phyloP scores from a whole-genome alignment of 2,797 vertebrate species.

The Allobates femoralis region DNA sequence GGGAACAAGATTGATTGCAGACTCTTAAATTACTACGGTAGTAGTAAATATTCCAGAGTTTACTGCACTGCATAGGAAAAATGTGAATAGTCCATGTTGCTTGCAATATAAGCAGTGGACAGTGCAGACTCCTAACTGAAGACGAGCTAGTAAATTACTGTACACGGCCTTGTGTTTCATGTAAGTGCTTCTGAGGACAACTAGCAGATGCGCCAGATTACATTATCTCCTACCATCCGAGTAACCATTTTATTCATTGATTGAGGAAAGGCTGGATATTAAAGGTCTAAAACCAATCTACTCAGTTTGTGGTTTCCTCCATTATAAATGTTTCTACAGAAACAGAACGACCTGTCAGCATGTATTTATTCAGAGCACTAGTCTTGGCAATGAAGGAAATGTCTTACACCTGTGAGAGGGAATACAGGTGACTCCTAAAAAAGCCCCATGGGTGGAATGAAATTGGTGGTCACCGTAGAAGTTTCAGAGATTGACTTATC shows the following conservation, averaged over 20 bases:
- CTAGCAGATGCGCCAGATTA: constrained; percentile 12
- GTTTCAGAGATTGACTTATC: too few species aligned
- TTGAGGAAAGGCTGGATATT: constrained; percentile 12
- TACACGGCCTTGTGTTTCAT: constrained; percentile 37
- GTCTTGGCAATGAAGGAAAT: not conserved
- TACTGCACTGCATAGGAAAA: not conserved
- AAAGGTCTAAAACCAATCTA: not conserved
- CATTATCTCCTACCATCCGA: not conserved
- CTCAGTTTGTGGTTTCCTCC: not conserved
- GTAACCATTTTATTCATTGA: constrained; percentile 35
- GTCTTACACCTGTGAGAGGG: not conserved
- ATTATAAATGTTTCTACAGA: not conserved
- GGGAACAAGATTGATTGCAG: too few species aligned
- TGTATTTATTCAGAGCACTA: constrained; percentile 2
- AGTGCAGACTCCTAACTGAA: not conserved
- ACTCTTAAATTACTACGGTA: too few species aligned
- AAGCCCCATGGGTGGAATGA: too few species aligned
- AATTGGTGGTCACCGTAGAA: too few species aligned
- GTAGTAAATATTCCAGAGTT: too few species aligned
- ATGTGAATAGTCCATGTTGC: not conserved
- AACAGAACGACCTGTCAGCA: not conserved
- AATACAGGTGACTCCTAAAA: not conserved
- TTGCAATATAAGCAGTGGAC: not conserved
- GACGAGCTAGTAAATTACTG: not conserved
- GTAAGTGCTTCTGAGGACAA: constrained; percentile 29